Evolutionary conservation across 2,888 invertebrate species (phyloP).

Genomic region (Drosophila yooni): DNA sequence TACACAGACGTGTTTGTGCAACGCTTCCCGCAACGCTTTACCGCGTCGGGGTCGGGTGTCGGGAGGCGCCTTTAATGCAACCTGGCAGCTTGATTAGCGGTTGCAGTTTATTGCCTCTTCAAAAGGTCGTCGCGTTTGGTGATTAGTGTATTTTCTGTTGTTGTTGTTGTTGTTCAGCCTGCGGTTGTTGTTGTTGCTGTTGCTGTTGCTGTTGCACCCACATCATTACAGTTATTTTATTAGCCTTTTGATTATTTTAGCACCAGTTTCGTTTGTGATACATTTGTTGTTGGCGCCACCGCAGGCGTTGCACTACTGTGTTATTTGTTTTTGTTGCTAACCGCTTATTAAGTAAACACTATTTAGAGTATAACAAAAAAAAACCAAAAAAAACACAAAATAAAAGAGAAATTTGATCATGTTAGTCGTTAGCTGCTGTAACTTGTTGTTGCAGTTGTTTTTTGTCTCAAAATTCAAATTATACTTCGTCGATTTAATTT

Average conservation of each 20-base stretch:
- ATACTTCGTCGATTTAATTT: background rate
- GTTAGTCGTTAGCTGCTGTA: background rate
- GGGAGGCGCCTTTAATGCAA: conserved; percentile 10
- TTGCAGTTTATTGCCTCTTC: conserved; percentile 77
- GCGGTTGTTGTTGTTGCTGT: conserved; percentile 27
- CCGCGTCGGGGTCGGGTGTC: background rate
- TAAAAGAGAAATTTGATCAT: conserved; percentile 16
- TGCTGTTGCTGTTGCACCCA: conserved; percentile 49
- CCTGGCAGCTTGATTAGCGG: conserved; percentile 80
- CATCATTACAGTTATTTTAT: conserved; percentile 55
- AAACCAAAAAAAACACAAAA: conserved; percentile 25
- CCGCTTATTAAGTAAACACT: conserved; percentile 77
- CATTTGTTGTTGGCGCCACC: conserved; percentile 43
- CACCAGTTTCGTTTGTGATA: conserved; percentile 31
- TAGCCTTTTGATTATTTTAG: conserved; percentile 54
- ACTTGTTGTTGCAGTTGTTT: conserved; percentile 2
- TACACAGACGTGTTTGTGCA: background rate
- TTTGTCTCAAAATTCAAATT: conserved; percentile 58
- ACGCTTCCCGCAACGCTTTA: background rate
- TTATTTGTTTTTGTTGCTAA: conserved; percentile 38
- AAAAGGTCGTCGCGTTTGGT: conserved; percentile 62
- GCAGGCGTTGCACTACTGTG: conserved; percentile 4
- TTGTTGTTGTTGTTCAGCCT: conserved; percentile 25
- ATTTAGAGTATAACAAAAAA: conserved; percentile 30
- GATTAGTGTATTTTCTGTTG: conserved; percentile 33